Evolutionary conservation across 2,888 invertebrate species (phyloP).

Genomic region (Drosophila putrida): DNA sequence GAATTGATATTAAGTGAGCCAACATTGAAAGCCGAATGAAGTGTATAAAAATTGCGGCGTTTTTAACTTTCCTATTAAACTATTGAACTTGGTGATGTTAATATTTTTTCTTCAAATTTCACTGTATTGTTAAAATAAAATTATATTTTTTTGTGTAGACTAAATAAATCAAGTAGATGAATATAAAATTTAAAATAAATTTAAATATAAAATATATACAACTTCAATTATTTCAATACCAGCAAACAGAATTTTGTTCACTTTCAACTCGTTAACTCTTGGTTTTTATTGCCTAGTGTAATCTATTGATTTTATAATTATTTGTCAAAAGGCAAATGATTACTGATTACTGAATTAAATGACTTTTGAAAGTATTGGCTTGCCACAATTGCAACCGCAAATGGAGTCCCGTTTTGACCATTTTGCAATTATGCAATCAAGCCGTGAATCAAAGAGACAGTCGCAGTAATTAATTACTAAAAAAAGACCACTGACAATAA

Average conservation of each 20-base stretch:
- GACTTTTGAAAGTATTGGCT: constrained; percentile 20
- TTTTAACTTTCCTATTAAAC: neutral
- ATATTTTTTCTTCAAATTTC: too few species aligned
- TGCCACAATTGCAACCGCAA: constrained; percentile 45
- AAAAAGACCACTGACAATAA: neutral
- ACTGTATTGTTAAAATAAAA: too few species aligned
- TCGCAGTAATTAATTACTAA: neutral
- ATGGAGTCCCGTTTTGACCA: constrained; percentile 22
- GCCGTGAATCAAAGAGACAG: constrained; percentile 6
- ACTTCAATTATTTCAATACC: too few species aligned
- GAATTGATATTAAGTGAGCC: constrained; percentile 1
- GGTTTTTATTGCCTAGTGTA: constrained; percentile 6
- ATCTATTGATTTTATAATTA: constrained; percentile 35
- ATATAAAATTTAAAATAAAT: too few species aligned
- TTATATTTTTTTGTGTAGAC: too few species aligned
- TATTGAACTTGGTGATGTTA: neutral
- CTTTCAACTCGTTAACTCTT: too few species aligned
- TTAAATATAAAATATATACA: too few species aligned
- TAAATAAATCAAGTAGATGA: too few species aligned
- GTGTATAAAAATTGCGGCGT: neutral
- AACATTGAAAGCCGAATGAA: constrained; percentile 2
- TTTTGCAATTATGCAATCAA: constrained; percentile 40
- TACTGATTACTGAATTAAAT: constrained; percentile 21
- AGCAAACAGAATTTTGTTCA: too few species aligned
- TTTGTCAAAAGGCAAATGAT: constrained; percentile 25